Evolutionary conservation across 2,797 vertebrate genomes (phyloP).

Genomic region (Sternarchorhynchus goeldii): DNA sequence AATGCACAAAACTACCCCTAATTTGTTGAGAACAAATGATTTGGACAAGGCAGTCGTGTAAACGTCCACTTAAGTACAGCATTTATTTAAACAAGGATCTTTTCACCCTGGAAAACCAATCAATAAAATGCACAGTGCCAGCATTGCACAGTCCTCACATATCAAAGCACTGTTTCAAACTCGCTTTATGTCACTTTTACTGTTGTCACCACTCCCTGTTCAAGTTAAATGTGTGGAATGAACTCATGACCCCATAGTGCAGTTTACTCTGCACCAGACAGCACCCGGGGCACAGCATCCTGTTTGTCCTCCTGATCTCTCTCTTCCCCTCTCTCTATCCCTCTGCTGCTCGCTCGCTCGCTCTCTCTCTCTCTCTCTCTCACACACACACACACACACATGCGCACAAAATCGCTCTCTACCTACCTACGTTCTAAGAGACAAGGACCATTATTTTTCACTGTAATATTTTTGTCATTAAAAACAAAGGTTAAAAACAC

Average conservation of each 20-base stretch:
- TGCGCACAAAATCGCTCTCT: neutral
- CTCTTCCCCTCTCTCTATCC: slow-evolving; percentile 1
- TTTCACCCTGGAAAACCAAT: no score
- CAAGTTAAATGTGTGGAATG: slow-evolving; percentile 13
- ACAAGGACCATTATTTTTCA: slow-evolving; percentile 6
- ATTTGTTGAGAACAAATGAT: no score
- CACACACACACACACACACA: no score
- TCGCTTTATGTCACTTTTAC: neutral
- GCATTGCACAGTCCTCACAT: no score
- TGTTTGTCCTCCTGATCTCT: slow-evolving; percentile 63
- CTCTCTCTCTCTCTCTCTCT: slow-evolving; percentile 12
- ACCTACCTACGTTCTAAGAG: neutral
- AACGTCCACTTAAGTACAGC: no score
- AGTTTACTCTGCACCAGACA: slow-evolving; percentile 55
- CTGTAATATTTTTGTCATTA: neutral
- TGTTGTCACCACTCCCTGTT: neutral
- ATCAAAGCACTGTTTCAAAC: no score
- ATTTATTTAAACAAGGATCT: no score
- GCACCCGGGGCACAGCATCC: slow-evolving; percentile 67
- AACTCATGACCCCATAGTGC: slow-evolving; percentile 9
- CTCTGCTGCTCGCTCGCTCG: slow-evolving; percentile 8
- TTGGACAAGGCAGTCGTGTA: no score
- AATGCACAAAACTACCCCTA: no score
- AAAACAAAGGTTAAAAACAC: neutral
- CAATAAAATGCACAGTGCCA: no score